Conservation (phyloP, 2,888 invertebrate species). For the Zele albiditarsus region DNA sequence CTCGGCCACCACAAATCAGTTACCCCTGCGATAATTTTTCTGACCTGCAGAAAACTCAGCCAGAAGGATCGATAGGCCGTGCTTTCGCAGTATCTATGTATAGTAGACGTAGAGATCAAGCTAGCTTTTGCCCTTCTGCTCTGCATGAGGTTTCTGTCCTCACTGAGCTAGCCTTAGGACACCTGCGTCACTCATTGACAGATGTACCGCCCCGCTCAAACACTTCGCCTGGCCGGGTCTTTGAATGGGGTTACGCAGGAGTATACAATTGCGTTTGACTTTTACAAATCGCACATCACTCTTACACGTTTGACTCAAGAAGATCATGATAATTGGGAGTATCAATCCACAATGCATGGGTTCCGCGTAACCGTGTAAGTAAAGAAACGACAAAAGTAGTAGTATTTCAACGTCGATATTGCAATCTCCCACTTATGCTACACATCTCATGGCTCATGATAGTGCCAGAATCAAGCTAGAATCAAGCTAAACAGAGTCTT, state of each 20-base stretch:
- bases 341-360: background rate
- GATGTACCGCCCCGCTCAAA: constrained; percentile 81
- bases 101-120: too few relatives aligned
- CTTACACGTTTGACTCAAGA: too few relatives aligned
- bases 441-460: constrained; percentile 78
- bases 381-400: constrained; percentile 74
- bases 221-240: constrained; percentile 79
- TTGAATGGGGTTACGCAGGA: constrained; percentile 29
- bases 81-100: too few relatives aligned
- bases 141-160: constrained; percentile 83
- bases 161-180: constrained; percentile 78
- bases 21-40: too few relatives aligned
- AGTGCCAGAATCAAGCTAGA: constrained; percentile 79
- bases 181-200: constrained; percentile 80
- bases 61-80: too few relatives aligned
- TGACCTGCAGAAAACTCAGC: too few relatives aligned
- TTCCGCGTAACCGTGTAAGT: constrained; percentile 73
- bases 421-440: too few relatives aligned
- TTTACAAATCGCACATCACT: background rate
- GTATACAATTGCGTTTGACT: constrained; percentile 7
- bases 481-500: constrained; percentile 82
- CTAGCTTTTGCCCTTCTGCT: too few relatives aligned
- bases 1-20: too few relatives aligned
- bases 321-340: too few relatives aligned
- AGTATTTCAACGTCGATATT: too few relatives aligned